A percentile compares a stretch with the other conserved stretches of the same genome.
Evolutionary conservation across 1,140 invertebrate species (phyloP).

Genomic region (Ceratosolen solmsi): DNA sequence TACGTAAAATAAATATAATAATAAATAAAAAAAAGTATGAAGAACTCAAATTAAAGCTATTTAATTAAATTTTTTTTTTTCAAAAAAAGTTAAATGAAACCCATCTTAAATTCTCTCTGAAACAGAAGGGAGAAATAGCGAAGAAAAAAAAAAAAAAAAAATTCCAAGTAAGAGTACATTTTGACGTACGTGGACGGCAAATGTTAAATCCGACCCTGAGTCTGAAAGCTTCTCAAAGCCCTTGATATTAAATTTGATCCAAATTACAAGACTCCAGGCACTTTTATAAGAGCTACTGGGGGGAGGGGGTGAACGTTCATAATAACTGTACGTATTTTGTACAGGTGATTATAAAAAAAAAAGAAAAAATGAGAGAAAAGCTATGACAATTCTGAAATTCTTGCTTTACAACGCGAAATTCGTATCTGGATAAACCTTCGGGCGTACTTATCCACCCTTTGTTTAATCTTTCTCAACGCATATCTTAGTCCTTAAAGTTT

Average conservation of each 20-base stretch:
- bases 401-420: background rate
- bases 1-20: too few species aligned
- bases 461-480: slow-evolving; percentile 39
- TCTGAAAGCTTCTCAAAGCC: background rate
- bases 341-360: background rate
- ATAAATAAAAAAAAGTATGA: background rate
- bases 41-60: background rate
- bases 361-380: background rate
- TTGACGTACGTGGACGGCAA: background rate
- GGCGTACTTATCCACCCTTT: background rate
- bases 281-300: background rate
- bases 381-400: slow-evolving; percentile 35
- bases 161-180: background rate
- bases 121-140: background rate
- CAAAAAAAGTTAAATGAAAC: background rate
- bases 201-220: background rate
- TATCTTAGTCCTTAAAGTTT: slow-evolving; percentile 22
- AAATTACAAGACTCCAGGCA: background rate
- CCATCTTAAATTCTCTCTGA: background rate
- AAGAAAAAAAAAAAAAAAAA: background rate
- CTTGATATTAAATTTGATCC: slow-evolving; percentile 8
- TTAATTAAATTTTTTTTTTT: slow-evolving; percentile 31
- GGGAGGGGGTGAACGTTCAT: background rate
- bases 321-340: background rate
- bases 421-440: background rate